Evolutionary conservation across 2,797 vertebrate species (phyloP).

Genomic region (Chaetodon trifasciatus): DNA sequence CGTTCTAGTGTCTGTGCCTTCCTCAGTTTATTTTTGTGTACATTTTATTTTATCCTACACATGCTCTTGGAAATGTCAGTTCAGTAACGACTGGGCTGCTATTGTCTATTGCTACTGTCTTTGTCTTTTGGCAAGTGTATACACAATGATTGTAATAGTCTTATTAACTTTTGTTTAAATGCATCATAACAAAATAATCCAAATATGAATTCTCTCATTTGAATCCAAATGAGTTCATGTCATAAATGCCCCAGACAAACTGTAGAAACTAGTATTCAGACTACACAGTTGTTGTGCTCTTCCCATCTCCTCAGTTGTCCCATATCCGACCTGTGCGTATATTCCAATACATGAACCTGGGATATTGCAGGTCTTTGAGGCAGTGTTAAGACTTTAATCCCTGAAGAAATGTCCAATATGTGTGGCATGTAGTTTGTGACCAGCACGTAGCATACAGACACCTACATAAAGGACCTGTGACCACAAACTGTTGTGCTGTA

Average conservation of each 20-base stretch:
- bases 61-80: neutral
- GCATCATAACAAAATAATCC: neutral
- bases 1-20: neutral
- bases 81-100: neutral
- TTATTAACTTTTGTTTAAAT: constrained; percentile 2
- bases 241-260: neutral
- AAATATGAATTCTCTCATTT: neutral
- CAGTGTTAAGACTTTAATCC: constrained; percentile 58
- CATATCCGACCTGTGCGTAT: constrained; percentile 5
- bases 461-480: constrained; percentile 25
- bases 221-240: neutral
- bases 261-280: neutral
- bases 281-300: neutral
- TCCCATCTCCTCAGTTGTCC: constrained; percentile 13
- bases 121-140: neutral
- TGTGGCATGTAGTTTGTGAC: constrained; percentile 66
- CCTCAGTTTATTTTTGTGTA: neutral
- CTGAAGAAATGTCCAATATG: constrained; percentile 72
- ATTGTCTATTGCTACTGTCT: no score
- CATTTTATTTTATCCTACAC: neutral
- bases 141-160: neutral
- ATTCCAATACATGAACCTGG: constrained; percentile 31
- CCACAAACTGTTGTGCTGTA: constrained; percentile 12
- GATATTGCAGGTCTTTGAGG: constrained; percentile 26
- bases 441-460: constrained; percentile 34